Evolutionary conservation across 2,113 vertebrate genomes (phyloP).

Genomic region (Mormoops blainvillei): DNA sequence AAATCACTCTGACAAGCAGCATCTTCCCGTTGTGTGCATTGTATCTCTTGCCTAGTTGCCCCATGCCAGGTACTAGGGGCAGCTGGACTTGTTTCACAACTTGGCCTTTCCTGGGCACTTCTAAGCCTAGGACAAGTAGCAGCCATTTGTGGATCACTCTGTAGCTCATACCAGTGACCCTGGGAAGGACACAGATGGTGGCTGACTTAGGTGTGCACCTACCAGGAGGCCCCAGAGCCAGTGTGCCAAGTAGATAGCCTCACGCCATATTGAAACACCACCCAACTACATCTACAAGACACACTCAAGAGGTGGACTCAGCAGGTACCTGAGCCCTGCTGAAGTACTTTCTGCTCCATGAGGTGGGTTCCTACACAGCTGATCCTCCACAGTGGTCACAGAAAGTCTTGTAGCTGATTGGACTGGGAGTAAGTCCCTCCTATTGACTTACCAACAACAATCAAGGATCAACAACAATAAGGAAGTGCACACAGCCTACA

Average conservation of each 20-base stretch:
- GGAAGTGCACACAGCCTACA: background rate
- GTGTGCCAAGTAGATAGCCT: background rate
- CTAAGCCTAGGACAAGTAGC: background rate
- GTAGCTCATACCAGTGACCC: background rate
- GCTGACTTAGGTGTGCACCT: background rate
- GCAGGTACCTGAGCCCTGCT: background rate
- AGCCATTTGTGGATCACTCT: background rate
- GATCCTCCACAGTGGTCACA: background rate
- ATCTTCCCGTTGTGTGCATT: background rate
- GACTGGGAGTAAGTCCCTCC: background rate
- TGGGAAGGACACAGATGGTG: background rate
- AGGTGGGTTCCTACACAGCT: background rate
- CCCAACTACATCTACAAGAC: background rate
- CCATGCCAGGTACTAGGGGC: background rate
- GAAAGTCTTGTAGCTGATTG: background rate
- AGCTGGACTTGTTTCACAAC: background rate
- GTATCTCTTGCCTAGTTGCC: background rate
- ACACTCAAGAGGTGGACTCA: background rate
- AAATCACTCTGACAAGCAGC: background rate
- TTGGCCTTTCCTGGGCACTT: background rate
- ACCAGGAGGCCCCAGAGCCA: background rate
- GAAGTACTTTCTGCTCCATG: background rate
- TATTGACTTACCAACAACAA: background rate
- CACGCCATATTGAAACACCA: background rate
- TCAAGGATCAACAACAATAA: background rate